Evolutionary conservation across 1,140 invertebrate species (phyloP).

Genomic region (Aphaenogaster rudis): DNA sequence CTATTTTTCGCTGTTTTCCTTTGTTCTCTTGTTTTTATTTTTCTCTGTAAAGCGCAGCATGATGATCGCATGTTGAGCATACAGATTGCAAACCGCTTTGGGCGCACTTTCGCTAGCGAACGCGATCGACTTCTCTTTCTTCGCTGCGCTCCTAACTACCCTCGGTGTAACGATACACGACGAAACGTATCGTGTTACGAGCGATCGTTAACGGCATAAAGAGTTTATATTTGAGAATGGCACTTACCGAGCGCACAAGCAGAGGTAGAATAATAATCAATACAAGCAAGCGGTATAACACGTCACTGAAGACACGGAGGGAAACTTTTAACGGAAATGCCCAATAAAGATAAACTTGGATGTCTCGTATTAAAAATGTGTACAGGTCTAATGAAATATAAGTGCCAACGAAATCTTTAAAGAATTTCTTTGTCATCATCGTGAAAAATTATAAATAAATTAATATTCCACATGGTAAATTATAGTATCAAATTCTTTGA

Average conservation of each 20-base stretch:
- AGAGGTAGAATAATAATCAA: slow-evolving; percentile 76
- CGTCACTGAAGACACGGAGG: slow-evolving; percentile 13
- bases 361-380: neutral
- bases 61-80: slow-evolving; percentile 48
- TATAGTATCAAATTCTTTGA: neutral
- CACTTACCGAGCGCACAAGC: slow-evolving; percentile 68
- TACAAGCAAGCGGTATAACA: slow-evolving; percentile 70
- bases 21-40: neutral
- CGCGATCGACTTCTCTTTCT: slow-evolving; percentile 84
- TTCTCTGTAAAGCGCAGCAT: slow-evolving; percentile 4
- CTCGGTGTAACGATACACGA: slow-evolving; percentile 84
- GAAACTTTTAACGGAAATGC: slow-evolving; percentile 70
- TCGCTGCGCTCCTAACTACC: slow-evolving; percentile 78
- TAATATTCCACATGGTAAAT: neutral
- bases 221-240: slow-evolving; percentile 77
- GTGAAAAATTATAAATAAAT: slow-evolving; percentile 21
- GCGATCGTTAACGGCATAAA: slow-evolving; percentile 83
- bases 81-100: slow-evolving; percentile 56
- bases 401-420: neutral
- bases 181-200: slow-evolving; percentile 84
- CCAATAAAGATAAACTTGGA: slow-evolving; percentile 15
- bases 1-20: slow-evolving; percentile 13
- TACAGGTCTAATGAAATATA: neutral
- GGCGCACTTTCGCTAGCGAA: slow-evolving; percentile 57
- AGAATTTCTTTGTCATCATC: neutral